A percentile compares a stretch with the other conserved stretches of the same genome.
phyloP scores from a whole-genome alignment of 2,888 invertebrate genomes.

The Adineta ricciae region DNA sequence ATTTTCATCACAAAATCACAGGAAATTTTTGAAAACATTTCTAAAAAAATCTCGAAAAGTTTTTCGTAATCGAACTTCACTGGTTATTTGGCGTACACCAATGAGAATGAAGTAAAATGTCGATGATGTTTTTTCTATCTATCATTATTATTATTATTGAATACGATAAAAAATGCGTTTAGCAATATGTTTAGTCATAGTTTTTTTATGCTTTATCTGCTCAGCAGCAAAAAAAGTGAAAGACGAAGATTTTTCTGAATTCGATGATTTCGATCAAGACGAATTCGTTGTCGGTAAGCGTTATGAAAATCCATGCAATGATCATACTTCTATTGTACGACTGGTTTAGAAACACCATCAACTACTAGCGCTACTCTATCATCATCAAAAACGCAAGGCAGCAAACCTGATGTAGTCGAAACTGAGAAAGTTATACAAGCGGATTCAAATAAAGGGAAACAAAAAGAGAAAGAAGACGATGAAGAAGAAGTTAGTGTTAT shows the following conservation, averaged over 20 bases:
- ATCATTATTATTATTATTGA: neutral
- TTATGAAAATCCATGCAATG: neutral
- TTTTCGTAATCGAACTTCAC: too few relatives aligned
- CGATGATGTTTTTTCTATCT: neutral
- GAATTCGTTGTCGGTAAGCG: neutral
- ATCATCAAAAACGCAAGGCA: neutral
- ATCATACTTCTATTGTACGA: neutral
- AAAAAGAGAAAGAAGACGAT: neutral
- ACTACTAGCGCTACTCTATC: neutral
- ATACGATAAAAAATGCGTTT: neutral
- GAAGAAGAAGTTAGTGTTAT: neutral
- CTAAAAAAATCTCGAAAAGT: too few relatives aligned
- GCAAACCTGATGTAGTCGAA: neutral
- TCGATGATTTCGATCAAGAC: constrained; percentile 14
- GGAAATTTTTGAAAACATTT: neutral
- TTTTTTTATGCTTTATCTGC: neutral
- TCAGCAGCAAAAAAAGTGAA: neutral
- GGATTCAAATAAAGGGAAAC: neutral
- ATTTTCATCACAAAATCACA: neutral
- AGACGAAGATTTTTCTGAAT: constrained; percentile 1
- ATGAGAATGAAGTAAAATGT: neutral
- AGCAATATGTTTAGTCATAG: neutral
- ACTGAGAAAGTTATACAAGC: neutral
- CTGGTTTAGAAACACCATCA: neutral
- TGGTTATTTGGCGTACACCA: neutral